phyloP scores from a whole-genome alignment of 2,888 invertebrate species.

The Drosophila cognata region DNA sequence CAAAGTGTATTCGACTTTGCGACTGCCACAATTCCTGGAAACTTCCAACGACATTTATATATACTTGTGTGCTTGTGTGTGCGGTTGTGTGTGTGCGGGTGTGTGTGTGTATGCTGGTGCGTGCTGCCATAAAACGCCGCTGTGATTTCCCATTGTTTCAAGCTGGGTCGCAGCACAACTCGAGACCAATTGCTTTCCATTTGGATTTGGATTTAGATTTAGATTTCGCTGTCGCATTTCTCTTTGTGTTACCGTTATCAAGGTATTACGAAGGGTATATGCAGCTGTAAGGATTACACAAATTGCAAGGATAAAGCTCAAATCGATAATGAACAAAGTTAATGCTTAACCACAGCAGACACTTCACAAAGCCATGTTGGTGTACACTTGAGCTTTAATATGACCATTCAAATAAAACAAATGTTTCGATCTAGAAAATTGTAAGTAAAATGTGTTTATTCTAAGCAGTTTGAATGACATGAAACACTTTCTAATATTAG shows the following conservation, averaged over 20 bases:
- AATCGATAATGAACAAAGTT: not conserved
- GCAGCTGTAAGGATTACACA: not conserved
- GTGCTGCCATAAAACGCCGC: slow-evolving; percentile 33
- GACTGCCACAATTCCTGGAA: slow-evolving; percentile 3
- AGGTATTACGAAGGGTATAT: not conserved
- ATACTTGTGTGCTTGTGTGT: not conserved
- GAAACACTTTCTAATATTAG: too few species aligned
- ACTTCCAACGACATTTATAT: slow-evolving; percentile 7
- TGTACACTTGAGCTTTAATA: not conserved
- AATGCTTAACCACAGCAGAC: not conserved
- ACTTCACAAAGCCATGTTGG: not conserved
- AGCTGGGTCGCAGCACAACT: slow-evolving; percentile 16
- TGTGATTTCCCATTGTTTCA: slow-evolving; percentile 36
- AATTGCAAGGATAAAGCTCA: not conserved
- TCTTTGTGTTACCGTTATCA: slow-evolving; percentile 7
- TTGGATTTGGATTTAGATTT: slow-evolving; percentile 13
- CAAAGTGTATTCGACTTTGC: slow-evolving; percentile 32
- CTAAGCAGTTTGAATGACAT: too few species aligned
- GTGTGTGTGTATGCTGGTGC: slow-evolving; percentile 20
- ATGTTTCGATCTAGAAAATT: not conserved
- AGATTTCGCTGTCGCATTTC: slow-evolving; percentile 8
- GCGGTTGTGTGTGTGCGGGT: not conserved
- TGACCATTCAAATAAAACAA: not conserved
- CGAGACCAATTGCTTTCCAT: slow-evolving; percentile 21
- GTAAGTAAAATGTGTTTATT: not conserved